Evolutionary conservation across 2,888 invertebrate genomes (phyloP), one percentile per base, ranked within the genome.

Genomic region (Mythimna ferrago): DNA sequence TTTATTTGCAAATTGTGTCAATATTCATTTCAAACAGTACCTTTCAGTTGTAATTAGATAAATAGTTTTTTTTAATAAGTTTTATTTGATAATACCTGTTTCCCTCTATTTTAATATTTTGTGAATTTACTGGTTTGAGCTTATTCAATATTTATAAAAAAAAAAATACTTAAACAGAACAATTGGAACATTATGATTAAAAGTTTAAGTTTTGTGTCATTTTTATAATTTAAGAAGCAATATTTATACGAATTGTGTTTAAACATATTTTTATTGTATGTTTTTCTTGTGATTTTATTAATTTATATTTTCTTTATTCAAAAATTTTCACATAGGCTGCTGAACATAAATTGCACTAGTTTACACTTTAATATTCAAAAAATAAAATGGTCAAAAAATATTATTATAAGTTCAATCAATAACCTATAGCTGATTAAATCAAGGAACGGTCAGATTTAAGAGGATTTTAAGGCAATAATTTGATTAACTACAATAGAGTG

Each of bases 231-330:
- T 83, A 71, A 77, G 76, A 79, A 68, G 83, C 81, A 86, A 84
- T 86, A 85, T 85, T 86, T 83, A 86, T 83, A 75, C 75, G 76
- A 83, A 86, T 86, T 85, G 84, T 84, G 81, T 84, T 84, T 57
- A 71, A 76, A 78, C 16, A 81, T 80, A 86, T 76, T 78, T 79
- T 82, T 79, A 84, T 85, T 78, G 61, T 81, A 81, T 71, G 86
- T 85, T 85, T 85, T 84, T 67, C 66, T 82, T 83, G 73, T 81
- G 85, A 86, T 84, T 80, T 48, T 79, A 71, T 69, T 78, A 75
- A 83, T 78, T 84, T 83, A 86, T 77, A 71, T 78, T 73, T 77
- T 54, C 64, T 72, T 70, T 63, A 26, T 54, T 57, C 19, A 10
- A 69, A 32, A 65, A 71, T 61, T 35, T 69, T 66, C 14, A 26